Evolutionary conservation across 2,797 vertebrate genomes (phyloP).

Genomic region (Xenopus petersii): DNA sequence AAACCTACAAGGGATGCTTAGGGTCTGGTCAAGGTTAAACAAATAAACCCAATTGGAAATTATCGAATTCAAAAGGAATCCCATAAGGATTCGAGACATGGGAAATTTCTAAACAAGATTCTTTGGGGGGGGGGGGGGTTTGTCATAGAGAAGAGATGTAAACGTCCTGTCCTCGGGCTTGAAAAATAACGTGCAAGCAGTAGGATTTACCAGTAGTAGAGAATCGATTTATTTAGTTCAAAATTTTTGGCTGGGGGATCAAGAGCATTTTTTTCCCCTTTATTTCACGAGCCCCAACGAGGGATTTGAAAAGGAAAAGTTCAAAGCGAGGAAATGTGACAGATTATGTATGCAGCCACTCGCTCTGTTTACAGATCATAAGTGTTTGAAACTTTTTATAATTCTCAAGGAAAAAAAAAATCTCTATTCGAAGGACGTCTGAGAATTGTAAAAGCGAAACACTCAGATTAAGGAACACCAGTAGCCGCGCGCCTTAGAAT

Average conservation of each 20-base stretch:
- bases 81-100: constrained; percentile 7
- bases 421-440: constrained; percentile 16
- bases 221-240: constrained; percentile 36
- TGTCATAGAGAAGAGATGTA: constrained; percentile 17
- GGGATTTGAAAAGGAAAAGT: constrained; percentile 44
- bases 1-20: background rate
- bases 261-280: constrained; percentile 34
- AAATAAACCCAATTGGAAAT: constrained; percentile 33
- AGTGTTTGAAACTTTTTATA: constrained; percentile 40
- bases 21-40: constrained; percentile 34
- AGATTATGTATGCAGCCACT: constrained; percentile 50
- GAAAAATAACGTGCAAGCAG: constrained; percentile 42
- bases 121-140: constrained; percentile 4
- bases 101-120: constrained; percentile 36
- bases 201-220: constrained; percentile 45
- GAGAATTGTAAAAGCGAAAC: constrained; percentile 23
- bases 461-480: constrained; percentile 23
- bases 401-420: constrained; percentile 23
- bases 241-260: constrained; percentile 29
- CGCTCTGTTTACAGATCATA: constrained; percentile 50
- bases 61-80: constrained; percentile 19
- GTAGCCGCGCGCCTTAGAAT: constrained; percentile 12
- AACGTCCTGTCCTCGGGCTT: constrained; percentile 36
- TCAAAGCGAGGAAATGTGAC: constrained; percentile 49
- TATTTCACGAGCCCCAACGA: constrained; percentile 38